Percentiles rank a stretch among this genome's conserved stretches.
These are phyloP conservation scores for Charadrius vociferus DNA, from an alignment of 2,113 vertebrate genomes.

Conservation along the genomic window DNA sequence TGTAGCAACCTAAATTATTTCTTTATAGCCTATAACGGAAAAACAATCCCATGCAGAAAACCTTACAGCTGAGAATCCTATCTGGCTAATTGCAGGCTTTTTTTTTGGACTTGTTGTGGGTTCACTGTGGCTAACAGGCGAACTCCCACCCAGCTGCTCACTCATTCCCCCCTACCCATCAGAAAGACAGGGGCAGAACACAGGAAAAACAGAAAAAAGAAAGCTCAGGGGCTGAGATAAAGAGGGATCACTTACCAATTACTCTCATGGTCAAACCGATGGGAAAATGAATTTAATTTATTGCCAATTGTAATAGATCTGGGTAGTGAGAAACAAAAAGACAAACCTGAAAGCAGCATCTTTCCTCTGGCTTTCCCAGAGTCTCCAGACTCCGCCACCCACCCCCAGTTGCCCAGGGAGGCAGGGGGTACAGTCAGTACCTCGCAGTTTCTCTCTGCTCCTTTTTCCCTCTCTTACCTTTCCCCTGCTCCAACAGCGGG, in stretches of 20 bases:
- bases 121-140: not conserved
- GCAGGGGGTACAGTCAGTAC: accelerated
- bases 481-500: accelerated
- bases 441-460: not conserved
- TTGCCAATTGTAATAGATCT: not conserved
- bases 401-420: accelerated
- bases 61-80: not conserved
- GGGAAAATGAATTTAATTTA: not conserved
- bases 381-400: not conserved
- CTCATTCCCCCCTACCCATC: not conserved
- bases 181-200: not conserved
- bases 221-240: not conserved
- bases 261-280: not conserved
- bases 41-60: not conserved
- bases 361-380: not conserved
- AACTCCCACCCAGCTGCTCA: not conserved
- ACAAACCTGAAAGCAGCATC: not conserved
- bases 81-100: not conserved
- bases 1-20: not conserved
- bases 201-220: not conserved
- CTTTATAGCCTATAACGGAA: not conserved
- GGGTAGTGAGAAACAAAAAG: not conserved
- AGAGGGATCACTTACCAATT: not conserved
- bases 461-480: not conserved
- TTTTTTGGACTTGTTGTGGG: not conserved